A percentile compares a stretch with the other conserved stretches of the same genome.
Evolutionary conservation across 2,797 vertebrate genomes (phyloP).

Genomic region (Spea hammondii): DNA sequence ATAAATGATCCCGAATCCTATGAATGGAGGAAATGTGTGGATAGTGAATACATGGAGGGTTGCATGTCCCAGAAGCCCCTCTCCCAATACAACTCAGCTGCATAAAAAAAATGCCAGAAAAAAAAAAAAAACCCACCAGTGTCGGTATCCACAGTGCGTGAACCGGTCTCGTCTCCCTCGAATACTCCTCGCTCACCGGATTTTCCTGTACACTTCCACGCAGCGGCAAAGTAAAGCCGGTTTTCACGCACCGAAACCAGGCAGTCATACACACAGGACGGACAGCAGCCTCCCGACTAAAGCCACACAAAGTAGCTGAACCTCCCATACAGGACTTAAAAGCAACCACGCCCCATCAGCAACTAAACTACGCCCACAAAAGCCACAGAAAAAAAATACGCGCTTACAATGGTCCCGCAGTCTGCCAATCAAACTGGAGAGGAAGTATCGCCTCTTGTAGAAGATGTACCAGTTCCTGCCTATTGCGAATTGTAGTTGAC

Average conservation of each 20-base stretch:
- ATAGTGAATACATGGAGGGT: no score
- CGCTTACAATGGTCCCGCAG: no score
- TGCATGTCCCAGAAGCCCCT: background rate
- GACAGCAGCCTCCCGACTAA: background rate
- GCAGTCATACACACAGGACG: background rate
- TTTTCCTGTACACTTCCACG: no score
- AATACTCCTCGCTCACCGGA: no score
- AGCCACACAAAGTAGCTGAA: background rate
- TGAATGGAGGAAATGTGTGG: no score
- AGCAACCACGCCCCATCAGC: constrained; percentile 5
- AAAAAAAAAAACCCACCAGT: background rate
- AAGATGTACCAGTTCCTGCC: no score
- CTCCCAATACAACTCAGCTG: no score
- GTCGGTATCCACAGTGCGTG: background rate
- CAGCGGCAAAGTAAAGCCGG: no score
- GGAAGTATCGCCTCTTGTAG: background rate
- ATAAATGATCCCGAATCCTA: no score
- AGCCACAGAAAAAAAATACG: background rate
- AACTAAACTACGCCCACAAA: background rate
- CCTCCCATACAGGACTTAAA: background rate
- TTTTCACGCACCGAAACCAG: background rate
- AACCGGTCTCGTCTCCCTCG: background rate
- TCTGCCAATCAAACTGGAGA: constrained; percentile 4
- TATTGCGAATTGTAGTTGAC: background rate
- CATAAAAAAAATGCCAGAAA: background rate